Conservation (phyloP, 2,113 vertebrate species). For the Lathamus discolor region DNA sequence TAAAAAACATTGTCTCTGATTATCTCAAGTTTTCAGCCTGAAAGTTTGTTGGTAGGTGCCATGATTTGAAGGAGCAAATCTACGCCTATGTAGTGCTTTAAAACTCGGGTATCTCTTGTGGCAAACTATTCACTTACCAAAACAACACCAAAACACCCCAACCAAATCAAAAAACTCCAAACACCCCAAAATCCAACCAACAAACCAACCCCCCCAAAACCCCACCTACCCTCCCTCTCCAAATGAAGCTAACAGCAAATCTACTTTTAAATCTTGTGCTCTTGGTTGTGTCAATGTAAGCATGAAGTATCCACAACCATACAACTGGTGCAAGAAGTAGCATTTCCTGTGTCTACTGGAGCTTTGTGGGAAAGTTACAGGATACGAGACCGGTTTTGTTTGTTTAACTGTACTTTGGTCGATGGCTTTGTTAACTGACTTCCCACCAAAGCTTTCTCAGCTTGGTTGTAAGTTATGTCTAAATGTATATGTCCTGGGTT, state of each 20-base stretch:
- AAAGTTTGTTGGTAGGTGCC: neutral
- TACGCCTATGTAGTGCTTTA: neutral
- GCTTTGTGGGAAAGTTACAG: neutral
- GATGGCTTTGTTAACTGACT: neutral
- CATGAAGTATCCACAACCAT: neutral
- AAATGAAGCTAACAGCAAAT: neutral
- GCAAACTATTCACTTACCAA: neutral
- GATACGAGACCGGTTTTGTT: neutral
- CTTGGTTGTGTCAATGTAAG: neutral
- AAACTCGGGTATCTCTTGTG: neutral
- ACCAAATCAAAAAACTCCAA: neutral
- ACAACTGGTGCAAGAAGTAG: neutral
- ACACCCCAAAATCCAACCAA: neutral
- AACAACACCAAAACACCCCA: no score
- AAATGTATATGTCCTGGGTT: neutral
- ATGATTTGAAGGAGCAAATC: neutral
- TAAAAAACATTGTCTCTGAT: neutral
- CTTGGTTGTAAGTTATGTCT: neutral
- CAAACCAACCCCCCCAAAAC: no score
- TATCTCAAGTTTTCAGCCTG: neutral
- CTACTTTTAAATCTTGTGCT: neutral
- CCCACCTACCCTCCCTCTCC: fast-evolving
- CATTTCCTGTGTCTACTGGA: neutral
- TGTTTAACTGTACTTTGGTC: neutral
- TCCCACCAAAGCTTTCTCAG: neutral